Evolutionary conservation across 2,797 vertebrate genomes (phyloP), one percentile per base, ranked within the genome.

Genomic region (Enoplosus armatus): DNA sequence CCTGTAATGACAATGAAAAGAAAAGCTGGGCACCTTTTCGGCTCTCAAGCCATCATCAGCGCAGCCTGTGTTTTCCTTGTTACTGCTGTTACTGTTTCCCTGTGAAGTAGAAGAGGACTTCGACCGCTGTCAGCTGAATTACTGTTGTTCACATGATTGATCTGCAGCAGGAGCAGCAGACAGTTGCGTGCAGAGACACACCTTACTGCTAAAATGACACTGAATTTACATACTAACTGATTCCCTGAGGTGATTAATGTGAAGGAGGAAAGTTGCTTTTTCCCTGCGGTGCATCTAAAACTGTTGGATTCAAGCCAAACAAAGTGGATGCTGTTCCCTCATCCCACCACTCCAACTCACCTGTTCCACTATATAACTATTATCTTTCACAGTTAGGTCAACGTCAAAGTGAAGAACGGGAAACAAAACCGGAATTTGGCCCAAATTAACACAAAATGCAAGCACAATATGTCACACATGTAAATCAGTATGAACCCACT

Each of bases 131-230:
- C 80, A 81, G 75, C 74, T 43, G 47, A 85, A 87, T 79, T 48
- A 69, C 71, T 74, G 83, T 51, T 72, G 72, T 80, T 83, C 62
- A 75, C 75, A 56, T 87, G 85, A 90, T 79, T 90, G 82, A 90
- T 88, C 61, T 82, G 60, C 63, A 70, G 66, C 75, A 79, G 62
- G 48, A 64, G 72, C 79, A 69, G 63, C 69, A 73, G 45, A 45
- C 71, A 37, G 61, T 50, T 54, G 14, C 66, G 47, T 7, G 8
- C 47, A 45, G 59, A 71, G 67, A 68, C 82, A 74, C 81, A 82
- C 62, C 67, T 90, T 29, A 43, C 10, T 43, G 61, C 43, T n/a
- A 31, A 74, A 68, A 72, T 35, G 29, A 62, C 5, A 37, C 4
- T 39, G 24, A 59, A 74, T 77, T 82, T 55, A 55, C 65, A 55